A percentile compares a stretch with the other conserved stretches of the same genome.
phyloP scores from a whole-genome alignment of 1,140 invertebrate genomes.

The Piezodorus guildinii region DNA sequence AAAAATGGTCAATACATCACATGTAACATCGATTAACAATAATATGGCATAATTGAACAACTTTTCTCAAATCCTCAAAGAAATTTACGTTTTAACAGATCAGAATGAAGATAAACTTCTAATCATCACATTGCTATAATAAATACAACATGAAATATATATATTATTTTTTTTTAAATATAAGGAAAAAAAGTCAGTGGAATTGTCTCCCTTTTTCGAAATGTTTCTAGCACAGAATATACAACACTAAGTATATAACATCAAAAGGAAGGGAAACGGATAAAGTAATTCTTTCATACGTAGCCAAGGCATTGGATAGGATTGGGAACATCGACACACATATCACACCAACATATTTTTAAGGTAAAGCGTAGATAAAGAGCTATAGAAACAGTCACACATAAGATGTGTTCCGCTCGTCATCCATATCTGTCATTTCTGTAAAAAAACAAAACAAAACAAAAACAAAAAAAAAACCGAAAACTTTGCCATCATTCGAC shows the following conservation, averaged over 20 bases:
- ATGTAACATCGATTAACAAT: too few relatives aligned
- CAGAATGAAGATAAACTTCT: too few relatives aligned
- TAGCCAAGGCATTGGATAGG: not conserved
- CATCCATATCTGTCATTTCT: not conserved
- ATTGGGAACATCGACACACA: constrained; percentile 6
- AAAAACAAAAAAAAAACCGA: not conserved
- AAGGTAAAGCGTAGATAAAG: constrained; percentile 2
- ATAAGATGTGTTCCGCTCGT: not conserved
- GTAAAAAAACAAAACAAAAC: not conserved
- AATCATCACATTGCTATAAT: not conserved
- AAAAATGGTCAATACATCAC: too few relatives aligned
- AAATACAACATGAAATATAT: not conserved
- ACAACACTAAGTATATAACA: not conserved
- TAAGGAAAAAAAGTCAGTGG: not conserved
- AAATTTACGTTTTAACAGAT: too few relatives aligned
- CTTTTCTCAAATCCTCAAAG: too few relatives aligned
- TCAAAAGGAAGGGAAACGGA: not conserved
- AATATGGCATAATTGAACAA: too few relatives aligned
- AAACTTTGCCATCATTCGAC: not conserved
- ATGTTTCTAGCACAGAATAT: not conserved
- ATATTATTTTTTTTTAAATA: not conserved
- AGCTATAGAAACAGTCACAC: not conserved
- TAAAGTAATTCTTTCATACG: too few relatives aligned
- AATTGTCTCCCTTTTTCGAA: not conserved
- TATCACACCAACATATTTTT: constrained; percentile 1